Evolutionary conservation across 1,140 invertebrate genomes (phyloP).

Genomic region (Meloidogyne exigua): DNA sequence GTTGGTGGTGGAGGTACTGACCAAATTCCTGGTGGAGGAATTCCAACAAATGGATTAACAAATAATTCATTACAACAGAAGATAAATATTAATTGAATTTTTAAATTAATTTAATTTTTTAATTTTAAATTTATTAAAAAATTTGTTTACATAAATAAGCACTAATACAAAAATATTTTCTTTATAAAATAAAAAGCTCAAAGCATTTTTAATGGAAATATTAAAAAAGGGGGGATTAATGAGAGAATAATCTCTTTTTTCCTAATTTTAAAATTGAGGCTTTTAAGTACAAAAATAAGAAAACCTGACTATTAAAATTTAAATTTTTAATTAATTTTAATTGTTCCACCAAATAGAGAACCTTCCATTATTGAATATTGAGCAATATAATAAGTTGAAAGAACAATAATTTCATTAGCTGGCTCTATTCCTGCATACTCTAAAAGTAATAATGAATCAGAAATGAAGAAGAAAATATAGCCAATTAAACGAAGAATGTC

Average conservation of each 20-base stretch:
- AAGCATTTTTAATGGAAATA: too few relatives aligned
- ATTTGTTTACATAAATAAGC: too few relatives aligned
- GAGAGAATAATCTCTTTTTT: too few relatives aligned
- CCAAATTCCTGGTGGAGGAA: background rate
- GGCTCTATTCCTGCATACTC: conserved; percentile 27
- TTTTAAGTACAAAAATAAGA: too few relatives aligned
- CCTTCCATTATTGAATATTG: conserved; percentile 36
- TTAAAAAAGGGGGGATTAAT: too few relatives aligned
- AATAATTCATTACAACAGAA: background rate
- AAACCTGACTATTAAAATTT: too few relatives aligned
- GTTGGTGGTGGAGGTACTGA: background rate
- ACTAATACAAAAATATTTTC: too few relatives aligned
- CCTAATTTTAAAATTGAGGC: too few relatives aligned
- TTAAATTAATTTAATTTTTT: background rate
- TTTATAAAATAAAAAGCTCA: too few relatives aligned
- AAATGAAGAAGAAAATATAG: conserved; percentile 35
- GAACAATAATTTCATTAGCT: conserved; percentile 24
- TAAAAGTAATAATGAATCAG: conserved; percentile 37
- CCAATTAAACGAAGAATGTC: conserved; percentile 38
- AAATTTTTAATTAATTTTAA: background rate
- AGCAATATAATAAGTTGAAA: conserved; percentile 39
- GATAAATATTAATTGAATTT: background rate
- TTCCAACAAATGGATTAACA: background rate
- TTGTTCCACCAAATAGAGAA: background rate
- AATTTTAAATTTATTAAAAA: too few relatives aligned